These are phyloP conservation scores for Neogale vison DNA, from an alignment of 2,113 vertebrate species.

Conservation along the genomic window DNA sequence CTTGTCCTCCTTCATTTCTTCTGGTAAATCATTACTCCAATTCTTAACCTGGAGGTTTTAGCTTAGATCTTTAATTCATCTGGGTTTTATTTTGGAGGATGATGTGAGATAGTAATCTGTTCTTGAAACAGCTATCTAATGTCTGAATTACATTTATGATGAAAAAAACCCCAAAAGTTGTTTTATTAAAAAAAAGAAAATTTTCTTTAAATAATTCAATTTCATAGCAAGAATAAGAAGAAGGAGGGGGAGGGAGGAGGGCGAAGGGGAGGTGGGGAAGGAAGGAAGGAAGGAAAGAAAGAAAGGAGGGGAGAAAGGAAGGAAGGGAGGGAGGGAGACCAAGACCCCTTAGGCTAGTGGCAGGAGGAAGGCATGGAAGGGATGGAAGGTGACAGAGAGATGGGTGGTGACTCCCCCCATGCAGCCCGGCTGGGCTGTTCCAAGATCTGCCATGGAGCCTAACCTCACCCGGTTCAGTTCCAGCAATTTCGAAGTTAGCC, in stretches of 20 bases:
- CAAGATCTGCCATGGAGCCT: neutral
- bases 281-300: too few species aligned
- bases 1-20: neutral
- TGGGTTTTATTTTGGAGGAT: neutral
- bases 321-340: neutral
- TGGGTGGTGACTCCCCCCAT: rapidly evolving
- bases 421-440: neutral
- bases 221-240: neutral
- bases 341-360: neutral
- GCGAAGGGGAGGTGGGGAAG: neutral
- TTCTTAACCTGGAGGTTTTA: neutral
- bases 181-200: neutral
- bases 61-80: neutral
- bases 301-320: neutral
- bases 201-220: neutral
- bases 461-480: neutral
- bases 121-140: neutral
- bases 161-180: neutral
- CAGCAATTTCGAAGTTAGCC: neutral
- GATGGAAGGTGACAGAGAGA: neutral
- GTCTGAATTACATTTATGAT: neutral
- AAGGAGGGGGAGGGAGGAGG: neutral
- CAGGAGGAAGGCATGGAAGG: neutral
- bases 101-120: neutral
- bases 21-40: neutral